Base-by-base conservation (phyloP, 30 jellyfish, hydroid and myxozoan species). In the Clytia hemisphaerica region DNA sequence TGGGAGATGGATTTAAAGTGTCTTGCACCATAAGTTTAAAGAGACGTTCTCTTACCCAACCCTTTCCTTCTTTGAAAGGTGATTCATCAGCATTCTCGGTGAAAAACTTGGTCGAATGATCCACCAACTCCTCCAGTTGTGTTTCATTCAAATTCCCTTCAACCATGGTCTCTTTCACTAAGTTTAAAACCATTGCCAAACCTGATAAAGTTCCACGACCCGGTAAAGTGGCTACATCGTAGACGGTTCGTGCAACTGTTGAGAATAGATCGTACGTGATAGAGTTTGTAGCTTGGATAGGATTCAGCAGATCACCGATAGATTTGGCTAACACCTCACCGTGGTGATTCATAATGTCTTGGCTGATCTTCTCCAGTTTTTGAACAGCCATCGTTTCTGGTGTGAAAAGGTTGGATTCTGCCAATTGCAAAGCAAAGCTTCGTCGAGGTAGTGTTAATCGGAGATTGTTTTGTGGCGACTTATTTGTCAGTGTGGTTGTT, bases 21-120 rank as follows among this genome's bases (percentile, higher is more conserved):
- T n/a, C n/a, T n/a, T n/a, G n/a, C n/a, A n/a, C n/a, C n/a, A n/a
- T n/a, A n/a, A n/a, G n/a, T n/a, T n/a, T n/a, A n/a, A n/a, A n/a
- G n/a, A n/a, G n/a, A n/a, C n/a, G n/a, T n/a, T n/a, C n/a, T n/a
- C 95, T 58, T 72, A 84, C 95, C 95, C 90, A 76, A 22, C 95
- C 90, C 7, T n/a, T n/a, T n/a, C 93, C 93, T 70, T 76, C 81
- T 19, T 84, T 76, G 40, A 40, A 63, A 25, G 66, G 65, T 40
- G 57, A 61, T 6, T 72, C 86, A 12, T 42, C 34, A 19, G 83
- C 57, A 6, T 79, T 64, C 45, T 80, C 94, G 9, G 87, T 42
- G 19, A 80, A 38, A 53, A 80, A 80, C 36, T 78, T 48, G 2
- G 80, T 62, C 49, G 94, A 82, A 61, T 80, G 72, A 0, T 80